phyloP scores from a whole-genome alignment of 2,797 vertebrate genomes.

The Acipenser transmontanus region DNA sequence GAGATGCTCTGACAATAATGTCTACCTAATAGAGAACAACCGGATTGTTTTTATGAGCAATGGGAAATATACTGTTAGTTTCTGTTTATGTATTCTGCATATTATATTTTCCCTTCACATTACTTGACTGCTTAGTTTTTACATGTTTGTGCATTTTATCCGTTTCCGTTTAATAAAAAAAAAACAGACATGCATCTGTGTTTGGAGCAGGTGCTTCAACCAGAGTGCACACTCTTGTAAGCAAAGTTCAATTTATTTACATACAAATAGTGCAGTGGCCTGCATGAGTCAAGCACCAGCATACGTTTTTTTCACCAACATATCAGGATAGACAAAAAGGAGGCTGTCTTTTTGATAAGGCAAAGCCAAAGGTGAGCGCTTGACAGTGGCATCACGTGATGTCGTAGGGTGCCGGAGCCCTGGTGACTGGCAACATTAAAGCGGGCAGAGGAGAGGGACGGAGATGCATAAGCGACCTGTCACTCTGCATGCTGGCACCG shows the following conservation, averaged over 20 bases:
- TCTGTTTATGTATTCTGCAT: no score
- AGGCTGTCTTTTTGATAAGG: conserved; percentile 22
- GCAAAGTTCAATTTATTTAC: conserved; percentile 16
- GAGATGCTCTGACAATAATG: no score
- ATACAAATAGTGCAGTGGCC: not conserved
- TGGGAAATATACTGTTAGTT: no score
- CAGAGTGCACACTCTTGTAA: conserved; percentile 3
- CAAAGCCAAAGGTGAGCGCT: conserved; percentile 21
- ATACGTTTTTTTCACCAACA: conserved; percentile 6
- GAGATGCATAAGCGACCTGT: conserved; percentile 53
- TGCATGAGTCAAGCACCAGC: not conserved
- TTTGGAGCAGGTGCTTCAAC: conserved; percentile 21
- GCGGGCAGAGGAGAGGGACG: conserved; percentile 9
- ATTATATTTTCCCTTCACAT: no score
- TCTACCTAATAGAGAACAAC: no score
- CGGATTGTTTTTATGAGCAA: no score
- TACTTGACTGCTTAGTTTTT: no score
- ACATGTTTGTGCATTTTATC: no score
- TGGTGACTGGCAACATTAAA: conserved; percentile 4
- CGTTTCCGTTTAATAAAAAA: no score
- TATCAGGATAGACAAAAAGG: conserved; percentile 1
- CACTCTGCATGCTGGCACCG: conserved; percentile 39
- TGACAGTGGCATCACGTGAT: not conserved
- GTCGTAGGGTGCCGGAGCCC: not conserved
- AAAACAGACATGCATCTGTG: not conserved